Conservation (phyloP, 2,888 invertebrate species). For the Erebia epiphron region DNA sequence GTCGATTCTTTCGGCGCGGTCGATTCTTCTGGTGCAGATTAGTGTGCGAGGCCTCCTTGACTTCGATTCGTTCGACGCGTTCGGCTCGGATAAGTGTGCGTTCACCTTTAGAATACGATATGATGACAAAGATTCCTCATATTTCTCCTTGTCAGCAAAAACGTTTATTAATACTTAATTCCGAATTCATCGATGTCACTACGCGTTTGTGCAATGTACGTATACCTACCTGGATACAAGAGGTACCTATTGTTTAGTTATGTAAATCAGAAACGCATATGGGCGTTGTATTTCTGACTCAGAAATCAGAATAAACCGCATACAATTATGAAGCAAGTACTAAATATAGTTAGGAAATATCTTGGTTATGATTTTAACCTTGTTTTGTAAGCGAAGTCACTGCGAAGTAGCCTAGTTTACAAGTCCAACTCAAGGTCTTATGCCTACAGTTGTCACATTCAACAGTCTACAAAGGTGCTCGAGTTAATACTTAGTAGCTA, state of each 20-base stretch:
- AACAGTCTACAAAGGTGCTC: constrained; percentile 8
- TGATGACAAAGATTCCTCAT: not conserved
- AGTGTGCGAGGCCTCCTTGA: no score
- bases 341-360: constrained; percentile 29
- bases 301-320: constrained; percentile 19
- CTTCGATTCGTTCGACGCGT: no score
- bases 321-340: constrained; percentile 27
- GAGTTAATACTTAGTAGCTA: not conserved
- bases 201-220: not conserved
- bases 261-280: constrained; percentile 17
- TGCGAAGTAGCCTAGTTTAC: constrained; percentile 30
- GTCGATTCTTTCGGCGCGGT: no score
- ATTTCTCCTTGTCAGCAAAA: not conserved
- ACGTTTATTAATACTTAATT: not conserved
- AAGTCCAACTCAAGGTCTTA: constrained; percentile 29
- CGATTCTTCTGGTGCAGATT: no score
- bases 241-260: not conserved
- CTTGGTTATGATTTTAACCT: constrained; percentile 30
- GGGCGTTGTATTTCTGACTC: constrained; percentile 17
- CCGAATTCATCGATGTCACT: not conserved
- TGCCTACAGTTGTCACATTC: constrained; percentile 14
- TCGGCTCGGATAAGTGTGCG: no score
- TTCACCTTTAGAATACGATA: no score
- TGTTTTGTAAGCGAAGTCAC: constrained; percentile 29
- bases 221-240: not conserved